Conservation (phyloP, 2,113 vertebrate genomes). For the zebrafish (Danio rerio) region GRCz12tu NC_133196.1:41574001-41574500, state of each 20-base stretch:
- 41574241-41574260: constrained; percentile 56
- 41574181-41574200: constrained; percentile 72
- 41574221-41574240: constrained; percentile 62
- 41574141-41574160: constrained; percentile 65
- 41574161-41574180: constrained; percentile 76
- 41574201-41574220: constrained; percentile 62
- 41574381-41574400: not conserved
- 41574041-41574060: constrained; percentile 25
- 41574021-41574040: constrained; percentile 27
- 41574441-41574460: too few relatives aligned
- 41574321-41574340: not conserved
- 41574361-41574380: not conserved
- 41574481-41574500: too few relatives aligned
- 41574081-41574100: constrained; percentile 31
- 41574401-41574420: not conserved
- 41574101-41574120: constrained; percentile 39
- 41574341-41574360: not conserved
- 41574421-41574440: too few relatives aligned
- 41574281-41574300: not conserved
- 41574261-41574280: constrained; percentile 12
- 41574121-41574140: constrained; percentile 41
- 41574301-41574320: not conserved
- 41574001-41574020: constrained; percentile 16
- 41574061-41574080: constrained; percentile 34
- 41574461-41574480: too few relatives aligned